Conservation (phyloP, 1,140 invertebrate genomes). For the Branchinecta lynchi region DNA sequence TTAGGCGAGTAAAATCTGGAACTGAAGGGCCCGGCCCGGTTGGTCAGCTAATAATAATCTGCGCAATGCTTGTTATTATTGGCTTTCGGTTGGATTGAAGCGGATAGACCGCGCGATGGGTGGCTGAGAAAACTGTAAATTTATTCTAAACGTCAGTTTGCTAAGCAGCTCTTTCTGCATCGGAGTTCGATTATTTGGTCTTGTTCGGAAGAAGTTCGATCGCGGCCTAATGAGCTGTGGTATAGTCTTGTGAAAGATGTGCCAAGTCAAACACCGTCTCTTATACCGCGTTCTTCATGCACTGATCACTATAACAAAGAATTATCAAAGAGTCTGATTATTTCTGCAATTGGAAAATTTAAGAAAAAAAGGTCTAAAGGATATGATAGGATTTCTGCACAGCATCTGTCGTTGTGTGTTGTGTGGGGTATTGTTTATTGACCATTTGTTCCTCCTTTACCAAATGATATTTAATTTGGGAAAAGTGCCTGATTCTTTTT, state of each 20-base stretch:
- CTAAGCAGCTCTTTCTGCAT: background rate
- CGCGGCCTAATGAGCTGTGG: too few species aligned
- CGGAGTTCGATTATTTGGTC: too few species aligned
- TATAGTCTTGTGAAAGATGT: conserved; percentile 1
- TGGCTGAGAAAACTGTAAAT: conserved; percentile 1
- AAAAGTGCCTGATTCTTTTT: background rate
- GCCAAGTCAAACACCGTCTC: conserved; percentile 4
- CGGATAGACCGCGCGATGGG: background rate
- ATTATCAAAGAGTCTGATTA: conserved; percentile 1
- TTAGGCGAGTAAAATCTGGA: conserved; percentile 6
- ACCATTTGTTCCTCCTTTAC: background rate
- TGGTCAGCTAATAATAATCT: conserved; percentile 2
- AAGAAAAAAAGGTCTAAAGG: too few species aligned
- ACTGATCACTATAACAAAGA: background rate
- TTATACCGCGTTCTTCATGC: conserved; percentile 1
- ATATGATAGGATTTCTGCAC: conserved; percentile 8
- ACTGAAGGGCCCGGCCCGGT: conserved; percentile 7
- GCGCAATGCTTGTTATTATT: background rate
- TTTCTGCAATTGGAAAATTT: conserved; percentile 2
- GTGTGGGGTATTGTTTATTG: background rate
- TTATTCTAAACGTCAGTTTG: conserved; percentile 5
- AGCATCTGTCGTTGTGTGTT: background rate
- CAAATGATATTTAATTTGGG: conserved; percentile 6
- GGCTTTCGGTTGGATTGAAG: conserved; percentile 1
- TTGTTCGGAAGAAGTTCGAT: too few species aligned